A percentile compares a stretch with the other conserved stretches of the same genome.
Evolutionary conservation across 2,797 vertebrate genomes (phyloP).

Genomic region (Rhabdophis nuchalis): DNA sequence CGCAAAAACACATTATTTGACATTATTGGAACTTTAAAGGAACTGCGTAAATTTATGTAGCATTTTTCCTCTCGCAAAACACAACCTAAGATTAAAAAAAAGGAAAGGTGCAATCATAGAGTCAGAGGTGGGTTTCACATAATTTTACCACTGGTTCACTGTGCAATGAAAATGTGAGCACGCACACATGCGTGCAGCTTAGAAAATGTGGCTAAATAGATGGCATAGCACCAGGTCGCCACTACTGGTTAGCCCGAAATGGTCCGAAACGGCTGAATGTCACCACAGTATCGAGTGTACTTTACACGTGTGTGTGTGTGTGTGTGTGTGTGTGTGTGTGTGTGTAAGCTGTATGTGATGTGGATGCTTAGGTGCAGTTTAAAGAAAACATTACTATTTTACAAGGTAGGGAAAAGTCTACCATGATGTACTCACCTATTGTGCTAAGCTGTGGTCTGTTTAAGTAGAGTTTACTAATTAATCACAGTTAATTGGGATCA

Average conservation of each 20-base stretch:
- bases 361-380: background rate
- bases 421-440: background rate
- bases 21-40: background rate
- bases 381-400: background rate
- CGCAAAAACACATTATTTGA: background rate
- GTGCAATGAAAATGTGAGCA: too few species aligned
- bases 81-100: background rate
- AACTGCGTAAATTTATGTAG: background rate
- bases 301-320: background rate
- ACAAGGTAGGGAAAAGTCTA: background rate
- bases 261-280: too few species aligned
- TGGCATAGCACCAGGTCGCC: too few species aligned
- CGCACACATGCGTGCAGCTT: too few species aligned
- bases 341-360: background rate
- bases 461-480: background rate
- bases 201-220: too few species aligned
- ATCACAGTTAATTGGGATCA: background rate
- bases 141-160: too few species aligned
- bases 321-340: too few species aligned
- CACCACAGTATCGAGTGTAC: too few species aligned
- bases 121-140: too few species aligned
- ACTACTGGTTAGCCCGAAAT: too few species aligned
- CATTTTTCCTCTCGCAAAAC: background rate
- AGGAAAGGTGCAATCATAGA: background rate
- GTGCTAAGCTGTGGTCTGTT: background rate